Conservation (phyloP, 2,113 vertebrate genomes). For the Dipodomys merriami region DNA sequence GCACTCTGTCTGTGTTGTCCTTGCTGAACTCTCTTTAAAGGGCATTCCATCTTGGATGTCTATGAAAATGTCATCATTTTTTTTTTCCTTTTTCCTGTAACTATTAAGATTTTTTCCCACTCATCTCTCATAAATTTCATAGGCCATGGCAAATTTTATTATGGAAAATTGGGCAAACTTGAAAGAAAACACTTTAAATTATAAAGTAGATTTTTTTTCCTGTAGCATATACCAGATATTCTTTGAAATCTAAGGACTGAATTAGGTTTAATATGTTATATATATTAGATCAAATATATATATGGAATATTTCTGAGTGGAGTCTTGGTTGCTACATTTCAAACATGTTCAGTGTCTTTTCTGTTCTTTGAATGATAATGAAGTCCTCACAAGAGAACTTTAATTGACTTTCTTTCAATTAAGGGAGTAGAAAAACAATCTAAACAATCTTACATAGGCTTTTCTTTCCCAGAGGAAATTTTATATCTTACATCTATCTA, state of each 20-base stretch:
- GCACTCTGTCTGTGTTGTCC: constrained; percentile 32
- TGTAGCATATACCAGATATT: constrained; percentile 36
- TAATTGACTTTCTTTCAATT: constrained; percentile 65
- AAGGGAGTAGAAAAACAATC: constrained; percentile 27
- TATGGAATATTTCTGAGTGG: not conserved
- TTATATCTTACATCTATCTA: too few species aligned
- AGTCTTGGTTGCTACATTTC: not conserved
- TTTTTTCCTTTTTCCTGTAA: constrained; percentile 18
- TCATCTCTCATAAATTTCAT: not conserved
- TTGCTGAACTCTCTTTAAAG: constrained; percentile 38
- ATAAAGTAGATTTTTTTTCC: not conserved
- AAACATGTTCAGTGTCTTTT: not conserved
- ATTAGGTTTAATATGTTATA: constrained; percentile 18
- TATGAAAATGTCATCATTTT: constrained; percentile 46
- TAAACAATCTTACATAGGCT: not conserved
- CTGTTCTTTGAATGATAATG: not conserved
- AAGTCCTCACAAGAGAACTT: constrained; percentile 40
- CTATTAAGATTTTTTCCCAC: constrained; percentile 4
- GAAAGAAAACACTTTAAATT: constrained; percentile 33
- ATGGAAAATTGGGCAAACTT: constrained; percentile 13
- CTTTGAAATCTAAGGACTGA: not conserved
- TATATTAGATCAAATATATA: not conserved
- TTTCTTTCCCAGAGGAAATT: constrained; percentile 25
- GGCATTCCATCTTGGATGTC: constrained; percentile 18
- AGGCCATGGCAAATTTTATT: constrained; percentile 54